Evolutionary conservation across 2,888 invertebrate species (phyloP).

Genomic region (Micropterix aruncella): DNA sequence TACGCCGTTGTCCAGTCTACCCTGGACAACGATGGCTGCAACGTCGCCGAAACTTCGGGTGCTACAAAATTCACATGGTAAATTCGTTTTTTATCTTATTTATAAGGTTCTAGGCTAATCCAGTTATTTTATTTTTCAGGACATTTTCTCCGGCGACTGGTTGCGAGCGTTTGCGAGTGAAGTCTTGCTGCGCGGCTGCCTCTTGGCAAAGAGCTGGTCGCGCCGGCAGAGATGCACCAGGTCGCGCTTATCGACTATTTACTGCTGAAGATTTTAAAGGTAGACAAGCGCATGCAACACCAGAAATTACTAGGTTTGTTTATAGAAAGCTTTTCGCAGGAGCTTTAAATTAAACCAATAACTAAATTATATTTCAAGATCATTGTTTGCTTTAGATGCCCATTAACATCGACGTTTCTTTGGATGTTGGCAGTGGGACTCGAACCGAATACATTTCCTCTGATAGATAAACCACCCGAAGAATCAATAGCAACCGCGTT

Average conservation of each 20-base stretch:
- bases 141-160: slow-evolving; percentile 70
- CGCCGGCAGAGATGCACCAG: slow-evolving; percentile 77
- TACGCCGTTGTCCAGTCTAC: neutral
- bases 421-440: slow-evolving; percentile 77
- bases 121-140: slow-evolving; percentile 21
- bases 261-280: slow-evolving; percentile 61
- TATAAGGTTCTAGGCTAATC: slow-evolving; percentile 1
- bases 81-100: too few species aligned
- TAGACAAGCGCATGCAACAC: slow-evolving; percentile 58
- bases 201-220: slow-evolving; percentile 88
- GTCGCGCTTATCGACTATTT: slow-evolving; percentile 78
- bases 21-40: too few species aligned
- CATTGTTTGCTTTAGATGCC: slow-evolving; percentile 23
- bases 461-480: slow-evolving; percentile 75
- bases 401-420: slow-evolving; percentile 56
- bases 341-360: slow-evolving; percentile 31
- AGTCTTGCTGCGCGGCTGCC: slow-evolving; percentile 79
- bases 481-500: slow-evolving; percentile 55
- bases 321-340: slow-evolving; percentile 45
- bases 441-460: slow-evolving; percentile 71
- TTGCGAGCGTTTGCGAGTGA: slow-evolving; percentile 69
- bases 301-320: slow-evolving; percentile 59
- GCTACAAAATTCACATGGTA: too few species aligned
- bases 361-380: neutral
- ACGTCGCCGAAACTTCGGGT: too few species aligned